Evolutionary conservation across 2,888 invertebrate species (phyloP).

Genomic region (Drosophila atripex): DNA sequence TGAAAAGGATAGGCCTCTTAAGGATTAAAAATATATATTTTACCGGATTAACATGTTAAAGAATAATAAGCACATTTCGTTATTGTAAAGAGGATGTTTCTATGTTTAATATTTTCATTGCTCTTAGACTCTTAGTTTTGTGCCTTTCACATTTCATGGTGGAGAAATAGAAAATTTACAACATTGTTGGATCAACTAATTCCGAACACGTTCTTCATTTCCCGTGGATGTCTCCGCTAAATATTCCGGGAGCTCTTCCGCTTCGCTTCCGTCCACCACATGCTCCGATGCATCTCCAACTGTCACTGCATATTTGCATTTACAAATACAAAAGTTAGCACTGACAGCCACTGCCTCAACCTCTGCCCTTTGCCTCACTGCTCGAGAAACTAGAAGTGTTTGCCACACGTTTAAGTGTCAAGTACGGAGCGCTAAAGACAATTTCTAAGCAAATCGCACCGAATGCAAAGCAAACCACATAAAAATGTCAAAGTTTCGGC

Average conservation of each 20-base stretch:
- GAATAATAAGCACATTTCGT: too few species aligned
- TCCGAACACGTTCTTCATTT: constrained; percentile 45
- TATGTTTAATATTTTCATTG: not conserved
- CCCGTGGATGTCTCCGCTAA: constrained; percentile 19
- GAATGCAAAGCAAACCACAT: constrained; percentile 65
- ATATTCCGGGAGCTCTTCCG: constrained; percentile 29
- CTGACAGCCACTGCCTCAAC: constrained; percentile 11
- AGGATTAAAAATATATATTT: not conserved
- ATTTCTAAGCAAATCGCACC: constrained; percentile 77
- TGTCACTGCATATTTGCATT: constrained; percentile 65
- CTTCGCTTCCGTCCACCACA: constrained; percentile 35
- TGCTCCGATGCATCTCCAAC: constrained; percentile 64
- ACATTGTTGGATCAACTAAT: constrained; percentile 38
- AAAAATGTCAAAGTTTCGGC: constrained; percentile 75
- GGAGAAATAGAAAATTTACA: too few species aligned
- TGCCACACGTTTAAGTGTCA: constrained; percentile 78
- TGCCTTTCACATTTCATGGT: not conserved
- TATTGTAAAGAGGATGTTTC: not conserved
- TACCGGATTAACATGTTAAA: not conserved
- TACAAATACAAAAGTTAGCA: constrained; percentile 42
- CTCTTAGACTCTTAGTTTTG: not conserved
- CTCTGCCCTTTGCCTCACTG: constrained; percentile 7
- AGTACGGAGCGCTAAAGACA: constrained; percentile 75
- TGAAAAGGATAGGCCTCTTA: not conserved
- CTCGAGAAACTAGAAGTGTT: constrained; percentile 50